Evolutionary conservation across 2,888 invertebrate species (phyloP), one percentile per base, ranked within the genome.

Genomic region (Clanis bilineata): DNA sequence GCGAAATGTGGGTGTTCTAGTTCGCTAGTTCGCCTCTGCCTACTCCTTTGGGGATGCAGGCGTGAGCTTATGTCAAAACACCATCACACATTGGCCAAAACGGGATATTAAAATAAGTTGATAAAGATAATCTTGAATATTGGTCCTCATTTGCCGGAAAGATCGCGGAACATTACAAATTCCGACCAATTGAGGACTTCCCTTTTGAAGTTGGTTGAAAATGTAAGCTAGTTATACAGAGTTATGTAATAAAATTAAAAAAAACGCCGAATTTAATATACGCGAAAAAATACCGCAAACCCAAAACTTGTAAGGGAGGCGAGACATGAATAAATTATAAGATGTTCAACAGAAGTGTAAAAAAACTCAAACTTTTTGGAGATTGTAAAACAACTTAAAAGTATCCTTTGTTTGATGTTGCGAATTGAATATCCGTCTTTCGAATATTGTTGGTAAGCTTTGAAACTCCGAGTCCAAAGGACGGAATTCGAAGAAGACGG

Each of bases 281-380:
- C 28, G 43, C 18, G 10, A 57, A 57, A 56, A 57, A 57, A 44
- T n/a, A 43, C 23, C 57, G 36, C 36, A 12, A 23, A 28, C 41
- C 41, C 18, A 61, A 57, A 58, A 61, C 38, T 43, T 45, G 54
- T 21, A 57, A 57, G 51, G 43, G 44, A 44, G 36, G 32, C 45
- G 65, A 70, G 68, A 67, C 67, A 80, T 80, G 80, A 80, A 80
- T 80, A 79, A 80, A 80, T 80, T 80, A 79, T 71, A 64, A 74
- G 69, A 77, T 68, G 62, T 64, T 63, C 62, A 61, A 70, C 69
- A 72, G 69, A 73, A 76, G 72, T 77, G 70, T 65, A 55, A 54
- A 43, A 62, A 62, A 43, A 51, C 51, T 38, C 56, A 58, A 61
- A 62, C 55, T 63, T 59, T 60, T 25, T 28, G 25, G 23, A 21